Conservation (phyloP, 1,140 invertebrate genomes). For the Nylanderia fulva region DNA sequence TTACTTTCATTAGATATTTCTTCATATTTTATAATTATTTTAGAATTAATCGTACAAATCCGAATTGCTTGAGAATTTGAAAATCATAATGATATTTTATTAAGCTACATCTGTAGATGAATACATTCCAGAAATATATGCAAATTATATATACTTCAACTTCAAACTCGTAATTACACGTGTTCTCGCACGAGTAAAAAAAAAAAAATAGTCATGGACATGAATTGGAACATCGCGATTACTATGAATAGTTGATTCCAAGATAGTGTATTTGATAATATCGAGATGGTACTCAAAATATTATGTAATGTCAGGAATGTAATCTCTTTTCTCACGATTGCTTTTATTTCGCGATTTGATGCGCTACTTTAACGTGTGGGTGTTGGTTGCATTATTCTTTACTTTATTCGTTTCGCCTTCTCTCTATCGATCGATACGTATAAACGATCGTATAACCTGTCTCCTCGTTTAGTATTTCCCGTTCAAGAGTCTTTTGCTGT, state of each 20-base stretch:
- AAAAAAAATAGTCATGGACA: neutral
- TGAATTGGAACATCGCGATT: neutral
- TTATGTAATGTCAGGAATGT: neutral
- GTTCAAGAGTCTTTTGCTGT: neutral
- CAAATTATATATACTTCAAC: neutral
- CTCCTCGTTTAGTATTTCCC: neutral
- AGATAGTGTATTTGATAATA: neutral
- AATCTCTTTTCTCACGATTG: slow-evolving; percentile 30
- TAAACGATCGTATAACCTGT: slow-evolving; percentile 27
- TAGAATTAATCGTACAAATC: neutral
- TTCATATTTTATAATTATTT: neutral
- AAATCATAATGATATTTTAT: neutral
- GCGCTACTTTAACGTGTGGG: slow-evolving; percentile 3
- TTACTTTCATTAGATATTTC: neutral
- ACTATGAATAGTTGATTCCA: slow-evolving; percentile 8
- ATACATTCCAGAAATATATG: neutral
- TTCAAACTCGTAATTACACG: neutral
- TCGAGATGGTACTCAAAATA: neutral
- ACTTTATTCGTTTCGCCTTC: slow-evolving; percentile 26
- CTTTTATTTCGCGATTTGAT: slow-evolving; percentile 2
- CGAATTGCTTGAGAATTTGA: neutral
- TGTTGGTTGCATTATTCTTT: slow-evolving; percentile 31
- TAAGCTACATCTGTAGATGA: neutral
- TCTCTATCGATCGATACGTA: slow-evolving; percentile 22
- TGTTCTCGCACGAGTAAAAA: neutral